Conservation (phyloP, 2,113 vertebrate genomes). For the Cyprinodon variegatus region DNA sequence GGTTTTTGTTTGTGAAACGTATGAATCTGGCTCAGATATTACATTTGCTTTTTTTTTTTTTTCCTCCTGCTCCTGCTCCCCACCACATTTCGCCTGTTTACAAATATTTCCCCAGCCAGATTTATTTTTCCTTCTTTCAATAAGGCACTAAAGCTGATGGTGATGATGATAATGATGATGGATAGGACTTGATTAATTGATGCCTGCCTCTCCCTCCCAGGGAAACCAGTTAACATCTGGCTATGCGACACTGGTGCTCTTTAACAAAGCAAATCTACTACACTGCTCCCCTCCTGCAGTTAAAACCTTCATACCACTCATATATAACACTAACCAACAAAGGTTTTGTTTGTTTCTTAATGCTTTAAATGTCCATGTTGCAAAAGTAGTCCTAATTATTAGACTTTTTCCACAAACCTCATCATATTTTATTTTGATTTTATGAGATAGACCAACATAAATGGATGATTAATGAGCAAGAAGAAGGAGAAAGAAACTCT, state of each 20-base stretch:
- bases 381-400: neutral
- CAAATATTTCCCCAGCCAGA: conserved; percentile 46
- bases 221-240: conserved; percentile 70
- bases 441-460: neutral
- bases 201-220: conserved; percentile 32
- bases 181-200: conserved; percentile 50
- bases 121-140: conserved; percentile 53
- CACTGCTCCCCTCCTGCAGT: conserved; percentile 18
- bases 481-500: neutral
- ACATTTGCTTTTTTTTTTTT: conserved; percentile 41
- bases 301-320: conserved; percentile 47
- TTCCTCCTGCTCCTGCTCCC: conserved; percentile 15
- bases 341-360: neutral
- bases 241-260: conserved; percentile 41
- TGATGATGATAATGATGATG: conserved; percentile 42
- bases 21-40: conserved; percentile 33
- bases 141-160: conserved; percentile 59
- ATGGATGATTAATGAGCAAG: neutral
- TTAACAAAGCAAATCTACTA: conserved; percentile 21
- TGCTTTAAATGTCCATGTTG: neutral
- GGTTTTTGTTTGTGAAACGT: conserved; percentile 47
- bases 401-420: neutral
- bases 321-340: conserved; percentile 67
- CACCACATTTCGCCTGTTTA: conserved; percentile 55
- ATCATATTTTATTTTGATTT: neutral